Evolutionary conservation across 2,113 vertebrate genomes (phyloP).

Genomic region (Leptocoma aspasia): DNA sequence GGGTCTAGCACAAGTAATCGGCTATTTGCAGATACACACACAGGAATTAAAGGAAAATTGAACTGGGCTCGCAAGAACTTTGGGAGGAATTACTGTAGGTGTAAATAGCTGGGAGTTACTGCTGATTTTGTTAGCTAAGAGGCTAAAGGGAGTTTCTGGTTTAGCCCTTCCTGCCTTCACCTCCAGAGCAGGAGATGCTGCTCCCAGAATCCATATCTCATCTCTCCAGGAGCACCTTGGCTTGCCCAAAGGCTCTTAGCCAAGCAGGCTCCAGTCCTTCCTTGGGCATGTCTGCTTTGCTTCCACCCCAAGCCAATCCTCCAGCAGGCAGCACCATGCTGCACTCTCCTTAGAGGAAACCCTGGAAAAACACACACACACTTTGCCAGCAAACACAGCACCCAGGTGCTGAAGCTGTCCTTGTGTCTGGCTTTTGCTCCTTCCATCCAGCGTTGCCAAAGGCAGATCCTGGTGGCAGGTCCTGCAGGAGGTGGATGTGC

Average conservation of each 20-base stretch:
- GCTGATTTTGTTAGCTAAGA: neutral
- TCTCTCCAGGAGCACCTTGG: neutral
- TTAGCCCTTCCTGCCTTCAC: neutral
- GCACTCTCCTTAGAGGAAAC: neutral
- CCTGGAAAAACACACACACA: neutral
- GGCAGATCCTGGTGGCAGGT: neutral
- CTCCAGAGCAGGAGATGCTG: neutral
- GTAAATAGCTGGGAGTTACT: neutral
- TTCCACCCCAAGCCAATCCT: neutral
- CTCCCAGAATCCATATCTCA: neutral
- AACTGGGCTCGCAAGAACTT: neutral
- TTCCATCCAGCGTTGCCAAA: neutral
- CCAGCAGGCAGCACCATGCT: neutral
- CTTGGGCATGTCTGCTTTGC: neutral
- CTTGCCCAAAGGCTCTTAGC: neutral
- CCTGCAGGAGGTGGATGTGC: neutral
- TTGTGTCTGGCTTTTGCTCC: neutral
- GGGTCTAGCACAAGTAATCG: neutral
- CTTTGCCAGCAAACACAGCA: neutral
- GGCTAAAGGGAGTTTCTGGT: neutral
- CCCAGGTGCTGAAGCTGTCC: neutral
- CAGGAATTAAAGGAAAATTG: constrained; percentile 21
- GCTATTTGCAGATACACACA: constrained; percentile 1
- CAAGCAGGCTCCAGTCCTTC: neutral
- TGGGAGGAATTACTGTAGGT: neutral